Percentiles rank a stretch among this genome's conserved stretches.
Evolutionary conservation across 2,888 invertebrate genomes (phyloP).

Genomic region (Sarcophaga variegata): DNA sequence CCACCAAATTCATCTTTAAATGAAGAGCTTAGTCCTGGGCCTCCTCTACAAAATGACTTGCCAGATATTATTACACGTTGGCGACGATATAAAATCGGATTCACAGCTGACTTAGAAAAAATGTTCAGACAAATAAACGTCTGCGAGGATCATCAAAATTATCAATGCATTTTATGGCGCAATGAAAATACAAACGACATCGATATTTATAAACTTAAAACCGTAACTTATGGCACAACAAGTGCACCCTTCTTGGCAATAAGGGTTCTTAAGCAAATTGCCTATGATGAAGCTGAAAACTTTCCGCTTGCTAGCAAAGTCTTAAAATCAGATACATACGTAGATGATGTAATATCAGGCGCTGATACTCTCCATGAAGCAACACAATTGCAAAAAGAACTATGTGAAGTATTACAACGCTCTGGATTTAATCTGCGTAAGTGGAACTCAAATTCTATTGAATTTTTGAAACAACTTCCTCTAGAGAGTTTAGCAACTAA

Average conservation of each 20-base stretch:
- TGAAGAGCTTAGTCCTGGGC: constrained; percentile 22
- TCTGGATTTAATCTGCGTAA: constrained; percentile 39
- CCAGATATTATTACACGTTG: constrained; percentile 30
- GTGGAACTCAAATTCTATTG: constrained; percentile 41
- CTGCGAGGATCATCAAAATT: constrained; percentile 36
- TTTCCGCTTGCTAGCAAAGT: constrained; percentile 25
- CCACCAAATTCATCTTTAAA: constrained; percentile 21
- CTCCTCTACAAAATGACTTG: constrained; percentile 49
- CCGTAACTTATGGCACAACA: constrained; percentile 33
- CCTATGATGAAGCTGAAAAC: constrained; percentile 11
- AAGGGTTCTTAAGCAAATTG: constrained; percentile 36
- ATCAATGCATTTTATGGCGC: constrained; percentile 50
- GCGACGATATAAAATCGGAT: constrained; percentile 32
- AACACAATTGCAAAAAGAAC: constrained; percentile 29
- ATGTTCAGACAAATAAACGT: constrained; percentile 49
- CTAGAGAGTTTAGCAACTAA: constrained; percentile 13
- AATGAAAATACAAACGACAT: constrained; percentile 14
- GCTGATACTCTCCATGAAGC: constrained; percentile 38
- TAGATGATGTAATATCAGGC: constrained; percentile 51
- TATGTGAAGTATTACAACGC: constrained; percentile 4
- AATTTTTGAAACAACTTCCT: constrained; percentile 44
- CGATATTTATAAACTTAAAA: constrained; percentile 35
- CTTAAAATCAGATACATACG: constrained; percentile 23
- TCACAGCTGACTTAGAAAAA: constrained; percentile 42
- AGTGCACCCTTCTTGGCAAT: constrained; percentile 22